These are phyloP conservation scores for Crambe crambe DNA, from an alignment of 37 sponge, comb jelly and placozoan genomes.

Conservation along the genomic window DNA sequence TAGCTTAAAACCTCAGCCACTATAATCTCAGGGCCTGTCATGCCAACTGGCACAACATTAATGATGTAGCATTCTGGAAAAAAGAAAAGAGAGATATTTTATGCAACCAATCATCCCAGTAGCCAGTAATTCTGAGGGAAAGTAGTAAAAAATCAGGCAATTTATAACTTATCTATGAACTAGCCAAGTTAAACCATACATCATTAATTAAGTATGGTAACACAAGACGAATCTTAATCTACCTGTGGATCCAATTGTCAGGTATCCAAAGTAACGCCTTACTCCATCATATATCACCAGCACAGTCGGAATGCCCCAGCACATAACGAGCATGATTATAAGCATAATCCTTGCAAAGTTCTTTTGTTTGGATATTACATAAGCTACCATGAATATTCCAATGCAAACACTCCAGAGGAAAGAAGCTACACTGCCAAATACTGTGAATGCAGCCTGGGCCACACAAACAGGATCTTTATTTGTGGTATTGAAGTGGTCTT, in stretches of 20 bases:
- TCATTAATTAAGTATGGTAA: too few species aligned
- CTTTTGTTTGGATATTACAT: conserved; percentile 6
- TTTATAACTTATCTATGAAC: too few species aligned
- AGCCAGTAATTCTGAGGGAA: too few species aligned
- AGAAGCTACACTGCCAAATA: conserved; percentile 37
- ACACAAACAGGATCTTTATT: background rate
- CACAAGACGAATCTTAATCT: too few species aligned
- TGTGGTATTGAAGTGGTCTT: background rate
- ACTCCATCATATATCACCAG: background rate
- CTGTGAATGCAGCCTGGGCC: conserved; percentile 30
- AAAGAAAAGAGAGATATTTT: too few species aligned
- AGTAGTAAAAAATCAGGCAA: too few species aligned
- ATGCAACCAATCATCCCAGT: too few species aligned
- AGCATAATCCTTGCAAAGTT: conserved; percentile 9
- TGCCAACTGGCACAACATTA: background rate
- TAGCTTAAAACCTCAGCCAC: conserved; percentile 38
- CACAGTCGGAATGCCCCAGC: conserved; percentile 43
- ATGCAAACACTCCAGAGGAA: conserved; percentile 51
- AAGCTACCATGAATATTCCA: conserved; percentile 44
- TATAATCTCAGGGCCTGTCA: background rate
- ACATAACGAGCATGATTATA: conserved; percentile 15
- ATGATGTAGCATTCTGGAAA: background rate
- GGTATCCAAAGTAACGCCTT: conserved; percentile 17
- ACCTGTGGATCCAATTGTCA: conserved; percentile 7
- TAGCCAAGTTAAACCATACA: too few species aligned